Percentiles rank a stretch among this genome's conserved stretches.
Conservation (phyloP, 2,113 vertebrate genomes). For the Aramus guarauna region DNA sequence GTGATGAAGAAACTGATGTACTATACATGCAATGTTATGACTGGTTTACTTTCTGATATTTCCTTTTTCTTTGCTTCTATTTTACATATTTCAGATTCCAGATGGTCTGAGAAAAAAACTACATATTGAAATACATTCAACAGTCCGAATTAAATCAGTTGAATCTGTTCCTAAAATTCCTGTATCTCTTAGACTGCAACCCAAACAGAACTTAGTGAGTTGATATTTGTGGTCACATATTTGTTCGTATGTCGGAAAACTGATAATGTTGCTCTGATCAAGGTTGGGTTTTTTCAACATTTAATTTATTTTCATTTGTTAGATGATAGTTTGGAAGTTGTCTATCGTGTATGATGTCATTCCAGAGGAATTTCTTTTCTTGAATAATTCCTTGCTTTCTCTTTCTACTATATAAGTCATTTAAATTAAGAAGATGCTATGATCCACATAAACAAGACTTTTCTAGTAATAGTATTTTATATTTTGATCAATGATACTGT, state of each 20-base stretch:
- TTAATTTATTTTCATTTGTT: neutral
- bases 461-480: neutral
- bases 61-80: neutral
- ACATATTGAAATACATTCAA: slow-evolving; percentile 78
- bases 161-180: slow-evolving; percentile 81
- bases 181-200: slow-evolving; percentile 78
- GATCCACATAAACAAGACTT: neutral
- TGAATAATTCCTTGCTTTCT: neutral
- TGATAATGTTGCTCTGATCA: neutral
- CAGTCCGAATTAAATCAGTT: slow-evolving; percentile 84
- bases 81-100: slow-evolving; percentile 82
- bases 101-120: slow-evolving; percentile 76
- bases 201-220: slow-evolving; percentile 82
- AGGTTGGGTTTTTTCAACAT: neutral
- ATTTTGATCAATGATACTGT: neutral
- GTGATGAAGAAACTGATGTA: neutral
- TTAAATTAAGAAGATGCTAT: neutral
- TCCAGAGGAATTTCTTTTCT: neutral
- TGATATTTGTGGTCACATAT: neutral
- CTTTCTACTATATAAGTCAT: neutral
- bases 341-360: neutral
- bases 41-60: neutral
- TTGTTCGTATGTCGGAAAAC: neutral
- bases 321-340: neutral
- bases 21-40: neutral